These are phyloP conservation scores for roundworm (Caenorhabditis elegans) DNA, from an alignment of 1,140 invertebrate species.

Conservation along the genomic window WBcel235 BX284606.5:7371501-7372000, in stretches of 20 bases:
- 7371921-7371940: neutral
- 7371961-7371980: neutral
- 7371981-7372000: neutral
- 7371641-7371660: no score
- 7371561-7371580: no score
- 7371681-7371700: no score
- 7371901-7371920: no score
- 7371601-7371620: no score
- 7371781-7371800: neutral
- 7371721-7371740: neutral
- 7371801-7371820: neutral
- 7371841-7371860: neutral
- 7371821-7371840: neutral
- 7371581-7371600: no score
- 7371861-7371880: neutral
- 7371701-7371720: no score
- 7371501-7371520: no score
- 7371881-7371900: neutral
- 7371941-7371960: neutral
- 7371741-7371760: neutral
- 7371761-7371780: neutral
- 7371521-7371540: no score
- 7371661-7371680: no score
- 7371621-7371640: no score
- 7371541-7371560: no score